A percentile compares a stretch with the other conserved stretches of the same genome.
Evolutionary conservation across 2,888 invertebrate species (phyloP).

Genomic region (Cordilura impudica): DNA sequence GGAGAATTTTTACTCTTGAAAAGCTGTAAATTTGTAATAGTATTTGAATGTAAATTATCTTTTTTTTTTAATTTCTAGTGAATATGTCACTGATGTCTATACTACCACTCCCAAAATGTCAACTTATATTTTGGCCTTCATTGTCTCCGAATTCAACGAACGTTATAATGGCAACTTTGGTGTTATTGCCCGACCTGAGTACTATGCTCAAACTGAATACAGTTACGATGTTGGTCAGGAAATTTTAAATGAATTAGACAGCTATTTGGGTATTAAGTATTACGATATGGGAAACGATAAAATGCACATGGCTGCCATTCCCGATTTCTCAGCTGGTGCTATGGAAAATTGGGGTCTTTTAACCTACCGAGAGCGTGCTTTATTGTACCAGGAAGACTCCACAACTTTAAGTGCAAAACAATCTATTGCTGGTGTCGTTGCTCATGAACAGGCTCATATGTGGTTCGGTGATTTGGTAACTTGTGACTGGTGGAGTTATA

Average conservation of each 20-base stretch:
- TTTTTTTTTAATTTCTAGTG: constrained; percentile 71
- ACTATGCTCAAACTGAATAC: constrained; percentile 83
- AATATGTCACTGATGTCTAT: constrained; percentile 69
- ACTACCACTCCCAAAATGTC: constrained; percentile 83
- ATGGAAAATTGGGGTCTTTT: constrained; percentile 96
- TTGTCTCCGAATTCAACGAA: constrained; percentile 81
- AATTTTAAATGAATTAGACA: constrained; percentile 79
- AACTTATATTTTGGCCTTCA: constrained; percentile 88
- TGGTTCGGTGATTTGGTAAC: constrained; percentile 83
- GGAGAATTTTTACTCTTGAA: no score
- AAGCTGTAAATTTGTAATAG: no score
- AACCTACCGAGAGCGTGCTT: constrained; percentile 86
- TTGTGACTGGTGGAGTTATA: constrained; percentile 80
- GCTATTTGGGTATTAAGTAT: constrained; percentile 81
- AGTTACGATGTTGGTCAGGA: constrained; percentile 82
- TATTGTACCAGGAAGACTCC: constrained; percentile 82
- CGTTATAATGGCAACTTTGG: constrained; percentile 71
- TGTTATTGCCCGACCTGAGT: constrained; percentile 84
- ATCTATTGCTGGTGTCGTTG: constrained; percentile 80
- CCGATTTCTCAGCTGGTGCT: constrained; percentile 89
- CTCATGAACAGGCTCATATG: constrained; percentile 81
- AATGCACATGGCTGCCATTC: constrained; percentile 89
- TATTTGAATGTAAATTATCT: no score
- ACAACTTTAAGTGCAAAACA: constrained; percentile 82
- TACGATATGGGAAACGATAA: constrained; percentile 82